Evolutionary conservation across 2,888 invertebrate species (phyloP), one percentile per base, ranked within the genome.

Genomic region (Athetis lepigone): DNA sequence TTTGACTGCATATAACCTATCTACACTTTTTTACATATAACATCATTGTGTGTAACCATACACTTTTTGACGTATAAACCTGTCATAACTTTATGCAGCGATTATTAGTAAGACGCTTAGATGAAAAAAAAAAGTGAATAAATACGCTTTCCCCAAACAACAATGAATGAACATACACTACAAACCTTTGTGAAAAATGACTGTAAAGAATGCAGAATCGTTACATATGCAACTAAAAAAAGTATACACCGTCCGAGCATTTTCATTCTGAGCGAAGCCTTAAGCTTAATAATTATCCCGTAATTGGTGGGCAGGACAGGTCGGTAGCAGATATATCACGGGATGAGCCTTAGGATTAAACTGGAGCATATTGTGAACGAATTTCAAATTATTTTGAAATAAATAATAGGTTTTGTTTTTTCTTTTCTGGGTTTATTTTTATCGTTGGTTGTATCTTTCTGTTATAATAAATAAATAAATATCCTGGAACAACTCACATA

Each of bases 241-340:
- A 72, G 56, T 45, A 59, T 71, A 72, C 75, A 79, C 25, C 70
- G 59, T 40, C 52, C 21, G 51, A 59, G 75, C 70, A 75, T 84
- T 83, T 85, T 87, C 83, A 84, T 84, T 81, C 79, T 55, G 43
- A 33, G 58, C 75, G 39, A 23, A 83, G 73, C 82, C 84, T 82
- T 85, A 85, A 85, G 86, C 78, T 87, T 89, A 88, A 88, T 93
- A 93, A 93, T 93, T 93, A 94, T 91, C 88, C 88, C 85, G 88
- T 93, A 92, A 94, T 92, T 90, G 92, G 92, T 91, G 85, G 92
- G 91, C 85, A 64, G 90, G 81, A 66, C 82, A 47, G 81, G 81
- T 82, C 86, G 77, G 91, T 90, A 92, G 91, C 92, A 86, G 88
- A 92, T 92, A 92, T 91, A 91, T 93, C 93, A 92, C 92, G 21